A percentile compares a stretch with the other conserved stretches of the same genome.
These are phyloP conservation scores for Hyperoplus lanceolatus DNA, from an alignment of 2,797 vertebrate genomes.

Conservation along the genomic window DNA sequence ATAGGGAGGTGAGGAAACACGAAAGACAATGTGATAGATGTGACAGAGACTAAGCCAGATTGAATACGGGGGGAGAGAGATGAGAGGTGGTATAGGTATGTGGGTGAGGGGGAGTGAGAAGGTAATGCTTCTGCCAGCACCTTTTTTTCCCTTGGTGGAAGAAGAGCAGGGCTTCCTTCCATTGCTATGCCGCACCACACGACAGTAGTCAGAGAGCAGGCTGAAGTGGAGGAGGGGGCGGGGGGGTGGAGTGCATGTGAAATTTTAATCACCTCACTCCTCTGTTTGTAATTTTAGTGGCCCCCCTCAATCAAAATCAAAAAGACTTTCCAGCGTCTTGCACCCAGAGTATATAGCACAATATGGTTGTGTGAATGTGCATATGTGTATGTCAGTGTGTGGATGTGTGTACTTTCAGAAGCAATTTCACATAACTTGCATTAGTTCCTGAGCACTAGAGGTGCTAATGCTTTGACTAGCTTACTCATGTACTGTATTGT, in stretches of 20 bases:
- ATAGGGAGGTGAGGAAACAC: slow-evolving; percentile 42
- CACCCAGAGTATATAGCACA: slow-evolving; percentile 4
- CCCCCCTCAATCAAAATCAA: slow-evolving; percentile 72
- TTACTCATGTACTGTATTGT: not conserved
- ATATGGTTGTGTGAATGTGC: not conserved
- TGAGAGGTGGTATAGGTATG: slow-evolving; percentile 24
- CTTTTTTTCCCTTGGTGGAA: slow-evolving; percentile 48
- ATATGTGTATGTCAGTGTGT: not conserved
- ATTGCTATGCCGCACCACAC: slow-evolving; percentile 72
- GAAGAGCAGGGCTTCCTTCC: slow-evolving; percentile 27
- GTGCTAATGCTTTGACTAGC: not conserved
- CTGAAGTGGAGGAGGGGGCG: slow-evolving; percentile 51
- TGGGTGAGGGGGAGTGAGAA: not conserved
- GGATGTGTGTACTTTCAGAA: not conserved
- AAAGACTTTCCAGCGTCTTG: slow-evolving; percentile 39
- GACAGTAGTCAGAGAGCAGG: slow-evolving; percentile 52
- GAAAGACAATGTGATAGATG: slow-evolving; percentile 65
- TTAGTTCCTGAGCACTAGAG: not conserved
- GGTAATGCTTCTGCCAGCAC: slow-evolving; percentile 46
- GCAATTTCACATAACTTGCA: not conserved
- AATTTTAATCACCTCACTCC: slow-evolving; percentile 78
- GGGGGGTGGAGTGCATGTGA: slow-evolving; percentile 64
- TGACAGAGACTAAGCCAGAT: slow-evolving; percentile 56
- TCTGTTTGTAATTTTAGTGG: slow-evolving; percentile 74
- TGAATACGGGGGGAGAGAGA: slow-evolving; percentile 50